These are phyloP conservation scores for Omphaloscelis lunosa DNA, from an alignment of 2,888 invertebrate species.

Conservation along the genomic window DNA sequence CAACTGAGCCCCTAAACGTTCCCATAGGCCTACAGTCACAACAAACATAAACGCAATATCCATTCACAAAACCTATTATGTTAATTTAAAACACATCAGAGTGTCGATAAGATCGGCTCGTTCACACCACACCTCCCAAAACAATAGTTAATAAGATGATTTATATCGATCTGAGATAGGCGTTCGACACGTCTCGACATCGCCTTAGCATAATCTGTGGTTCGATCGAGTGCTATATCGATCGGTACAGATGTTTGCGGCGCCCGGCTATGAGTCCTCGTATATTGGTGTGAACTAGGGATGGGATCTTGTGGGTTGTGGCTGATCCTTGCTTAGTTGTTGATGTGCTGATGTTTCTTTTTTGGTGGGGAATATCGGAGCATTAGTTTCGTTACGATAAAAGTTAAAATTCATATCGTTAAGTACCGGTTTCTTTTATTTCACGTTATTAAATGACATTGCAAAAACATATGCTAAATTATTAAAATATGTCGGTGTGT, in stretches of 20 bases:
- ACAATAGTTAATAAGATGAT: constrained; percentile 91
- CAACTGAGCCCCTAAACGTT: constrained; percentile 63
- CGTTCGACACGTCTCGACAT: constrained; percentile 88
- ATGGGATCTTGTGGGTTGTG: constrained; percentile 36
- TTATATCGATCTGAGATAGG: constrained; percentile 89
- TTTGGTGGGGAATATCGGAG: background rate
- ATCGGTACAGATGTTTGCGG: constrained; percentile 85
- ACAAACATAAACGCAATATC: constrained; percentile 87
- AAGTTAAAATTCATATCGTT: background rate
- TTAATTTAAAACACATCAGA: constrained; percentile 91
- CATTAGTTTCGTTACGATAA: constrained; percentile 4
- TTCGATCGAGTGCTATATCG: constrained; percentile 87
- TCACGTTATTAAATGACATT: background rate
- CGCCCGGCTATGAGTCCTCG: constrained; percentile 64
- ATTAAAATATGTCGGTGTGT: constrained; percentile 5
- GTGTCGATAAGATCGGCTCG: constrained; percentile 86
- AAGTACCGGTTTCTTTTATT: background rate
- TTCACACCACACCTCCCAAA: constrained; percentile 91
- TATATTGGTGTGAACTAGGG: constrained; percentile 52
- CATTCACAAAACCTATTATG: constrained; percentile 91
- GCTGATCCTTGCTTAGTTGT: constrained; percentile 22
- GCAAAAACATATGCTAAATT: constrained; percentile 19
- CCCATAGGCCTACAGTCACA: constrained; percentile 73
- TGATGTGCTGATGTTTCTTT: constrained; percentile 10
- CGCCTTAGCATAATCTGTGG: constrained; percentile 90